Percentiles rank a stretch among this genome's conserved stretches.
These are phyloP conservation scores for Cephus pulcher DNA, from an alignment of 2,888 invertebrate species.

Conservation along the genomic window DNA sequence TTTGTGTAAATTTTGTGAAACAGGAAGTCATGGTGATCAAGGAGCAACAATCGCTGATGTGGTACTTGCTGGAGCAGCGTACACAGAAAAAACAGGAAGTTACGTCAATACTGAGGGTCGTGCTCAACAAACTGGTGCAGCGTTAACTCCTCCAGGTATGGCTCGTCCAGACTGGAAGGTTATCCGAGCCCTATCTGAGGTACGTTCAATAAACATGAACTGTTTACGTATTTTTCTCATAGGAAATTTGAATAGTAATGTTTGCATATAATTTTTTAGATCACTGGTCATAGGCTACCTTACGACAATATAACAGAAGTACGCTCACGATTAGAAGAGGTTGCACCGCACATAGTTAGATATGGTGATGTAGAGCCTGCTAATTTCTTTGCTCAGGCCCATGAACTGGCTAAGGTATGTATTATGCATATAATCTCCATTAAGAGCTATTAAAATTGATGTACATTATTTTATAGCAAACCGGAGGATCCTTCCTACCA, in stretches of 20 bases:
- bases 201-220: slow-evolving; percentile 56
- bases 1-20: slow-evolving; percentile 17
- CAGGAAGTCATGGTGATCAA: slow-evolving; percentile 95
- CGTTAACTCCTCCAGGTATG: slow-evolving; percentile 91
- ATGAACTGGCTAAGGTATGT: slow-evolving; percentile 76
- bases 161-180: slow-evolving; percentile 99
- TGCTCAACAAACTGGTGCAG: slow-evolving; percentile 88
- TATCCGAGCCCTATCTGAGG: slow-evolving; percentile 94
- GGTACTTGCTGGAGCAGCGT: slow-evolving; percentile 95
- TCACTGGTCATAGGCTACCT: slow-evolving; percentile 77
- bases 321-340: slow-evolving; percentile 82
- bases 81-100: slow-evolving; percentile 98
- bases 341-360: slow-evolving; percentile 89
- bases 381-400: slow-evolving; percentile 84
- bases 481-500: slow-evolving; percentile 40
- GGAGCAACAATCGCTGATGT: slow-evolving; percentile 95
- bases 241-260: neutral
- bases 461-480: slow-evolving; percentile 36
- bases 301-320: slow-evolving; percentile 91
- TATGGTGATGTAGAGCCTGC: slow-evolving; percentile 88
- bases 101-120: slow-evolving; percentile 99
- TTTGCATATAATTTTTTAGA: slow-evolving; percentile 58
- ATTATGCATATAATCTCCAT: neutral
- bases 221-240: neutral
- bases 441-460: neutral